A percentile compares a stretch with the other conserved stretches of the same genome.
Conservation (phyloP, 37 sponge, comb jelly and placozoan genomes). For the Sycon ciliatum region DNA sequence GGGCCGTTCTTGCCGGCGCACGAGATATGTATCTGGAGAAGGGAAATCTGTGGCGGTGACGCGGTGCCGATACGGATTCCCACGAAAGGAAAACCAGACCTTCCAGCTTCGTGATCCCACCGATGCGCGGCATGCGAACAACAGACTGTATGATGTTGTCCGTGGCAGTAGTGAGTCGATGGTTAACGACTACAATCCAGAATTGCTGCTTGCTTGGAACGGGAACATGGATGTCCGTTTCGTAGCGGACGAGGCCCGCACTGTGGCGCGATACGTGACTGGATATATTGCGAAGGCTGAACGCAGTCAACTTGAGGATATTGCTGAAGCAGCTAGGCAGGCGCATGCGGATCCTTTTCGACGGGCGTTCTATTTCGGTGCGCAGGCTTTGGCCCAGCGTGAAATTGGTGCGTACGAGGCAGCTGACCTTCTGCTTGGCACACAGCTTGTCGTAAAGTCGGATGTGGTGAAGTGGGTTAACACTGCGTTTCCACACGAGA, state of each 20-base stretch:
- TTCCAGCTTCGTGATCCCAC: constrained; percentile 15
- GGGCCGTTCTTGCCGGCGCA: constrained; percentile 28
- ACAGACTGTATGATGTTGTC: constrained; percentile 28
- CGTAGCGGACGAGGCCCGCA: constrained; percentile 33
- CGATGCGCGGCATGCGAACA: constrained; percentile 22
- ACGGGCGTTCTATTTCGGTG: constrained; percentile 32
- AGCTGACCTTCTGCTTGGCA: constrained; percentile 37
- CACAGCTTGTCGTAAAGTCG: constrained; percentile 39
- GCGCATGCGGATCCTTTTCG: constrained; percentile 20
- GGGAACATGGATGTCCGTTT: constrained; percentile 47
- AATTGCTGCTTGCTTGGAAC: constrained; percentile 40
- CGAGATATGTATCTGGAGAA: not conserved
- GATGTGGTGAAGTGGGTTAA: constrained; percentile 36
- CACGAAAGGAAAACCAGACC: constrained; percentile 15
- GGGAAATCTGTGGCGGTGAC: too few relatives aligned
- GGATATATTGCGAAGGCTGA: constrained; percentile 56
- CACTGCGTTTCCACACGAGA: constrained; percentile 29
- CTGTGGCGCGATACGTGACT: constrained; percentile 41
- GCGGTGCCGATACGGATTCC: constrained; percentile 40
- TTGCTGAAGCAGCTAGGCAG: constrained; percentile 31
- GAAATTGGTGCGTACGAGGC: constrained; percentile 44
- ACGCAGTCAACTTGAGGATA: constrained; percentile 40
- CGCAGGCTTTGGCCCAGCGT: constrained; percentile 14
- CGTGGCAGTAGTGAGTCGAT: constrained; percentile 18
- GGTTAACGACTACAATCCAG: constrained; percentile 53